phyloP scores from a whole-genome alignment of 37 sponge, comb jelly and placozoan species.

The Diacarnus erythraeanus region DNA sequence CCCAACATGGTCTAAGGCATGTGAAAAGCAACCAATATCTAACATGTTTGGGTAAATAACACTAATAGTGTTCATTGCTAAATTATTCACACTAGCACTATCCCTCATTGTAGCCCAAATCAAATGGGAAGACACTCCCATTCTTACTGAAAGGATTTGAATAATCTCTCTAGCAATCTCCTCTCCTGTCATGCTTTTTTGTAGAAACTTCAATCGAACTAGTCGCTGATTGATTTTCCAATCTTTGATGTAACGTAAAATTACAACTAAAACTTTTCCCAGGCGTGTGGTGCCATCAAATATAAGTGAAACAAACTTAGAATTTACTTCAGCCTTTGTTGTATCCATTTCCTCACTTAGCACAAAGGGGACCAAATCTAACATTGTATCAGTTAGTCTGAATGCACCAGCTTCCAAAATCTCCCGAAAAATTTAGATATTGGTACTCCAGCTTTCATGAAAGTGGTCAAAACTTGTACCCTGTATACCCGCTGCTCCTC shows the following conservation, averaged over 20 bases:
- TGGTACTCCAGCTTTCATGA: too few relatives aligned
- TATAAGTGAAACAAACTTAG: slow-evolving; percentile 20
- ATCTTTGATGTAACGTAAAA: background rate
- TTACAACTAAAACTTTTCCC: slow-evolving; percentile 23
- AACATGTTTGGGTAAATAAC: slow-evolving; percentile 22
- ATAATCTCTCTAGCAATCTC: slow-evolving; percentile 20
- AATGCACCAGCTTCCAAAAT: too few relatives aligned
- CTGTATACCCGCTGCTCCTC: slow-evolving; percentile 50
- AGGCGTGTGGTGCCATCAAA: slow-evolving; percentile 41
- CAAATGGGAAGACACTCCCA: background rate
- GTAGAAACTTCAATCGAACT: background rate
- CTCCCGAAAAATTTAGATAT: slow-evolving; percentile 21
- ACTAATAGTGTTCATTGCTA: slow-evolving; percentile 23
- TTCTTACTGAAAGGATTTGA: background rate
- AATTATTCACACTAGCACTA: slow-evolving; percentile 15
- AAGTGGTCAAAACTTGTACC: slow-evolving; percentile 40
- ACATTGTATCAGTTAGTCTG: slow-evolving; percentile 15
- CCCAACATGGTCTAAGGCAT: slow-evolving; percentile 43
- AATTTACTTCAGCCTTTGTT: too few relatives aligned
- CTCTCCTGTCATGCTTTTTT: slow-evolving; percentile 20
- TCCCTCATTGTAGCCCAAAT: slow-evolving; percentile 28
- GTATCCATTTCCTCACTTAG: slow-evolving; percentile 45
- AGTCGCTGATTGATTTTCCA: slow-evolving; percentile 1
- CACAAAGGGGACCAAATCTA: slow-evolving; percentile 20
- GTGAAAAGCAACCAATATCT: too few relatives aligned